A percentile compares a stretch with the other conserved stretches of the same genome.
Conservation (phyloP, 2,113 vertebrate species). For the Amphiprion ocellaris region DNA sequence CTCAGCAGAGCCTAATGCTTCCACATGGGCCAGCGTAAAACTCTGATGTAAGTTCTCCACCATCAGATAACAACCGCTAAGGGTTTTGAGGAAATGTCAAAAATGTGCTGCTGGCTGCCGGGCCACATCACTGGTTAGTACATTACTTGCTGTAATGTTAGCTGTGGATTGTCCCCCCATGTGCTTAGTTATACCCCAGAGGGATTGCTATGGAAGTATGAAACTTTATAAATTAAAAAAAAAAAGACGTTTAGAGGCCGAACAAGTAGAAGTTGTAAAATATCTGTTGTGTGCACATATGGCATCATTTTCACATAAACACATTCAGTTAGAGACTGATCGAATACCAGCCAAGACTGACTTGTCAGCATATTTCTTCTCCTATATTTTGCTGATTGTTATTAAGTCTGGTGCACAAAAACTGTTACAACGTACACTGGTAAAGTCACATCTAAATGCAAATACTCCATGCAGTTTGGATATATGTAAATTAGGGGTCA, state of each 20-base stretch:
- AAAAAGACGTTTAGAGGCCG: conserved; percentile 31
- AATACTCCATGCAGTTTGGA: too few relatives aligned
- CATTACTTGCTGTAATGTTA: conserved; percentile 69
- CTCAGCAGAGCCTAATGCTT: conserved; percentile 64
- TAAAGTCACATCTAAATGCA: too few relatives aligned
- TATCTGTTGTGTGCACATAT: conserved; percentile 4
- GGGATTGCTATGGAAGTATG: conserved; percentile 38
- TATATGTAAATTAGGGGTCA: too few relatives aligned
- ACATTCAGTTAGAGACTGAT: conserved; percentile 1
- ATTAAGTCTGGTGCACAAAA: neutral
- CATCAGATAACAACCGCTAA: conserved; percentile 71
- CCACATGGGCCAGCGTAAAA: conserved; percentile 65
- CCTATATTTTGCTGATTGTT: neutral
- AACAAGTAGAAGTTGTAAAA: conserved; percentile 29
- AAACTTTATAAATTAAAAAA: conserved; percentile 52
- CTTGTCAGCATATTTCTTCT: neutral
- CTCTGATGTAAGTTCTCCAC: conserved; percentile 62
- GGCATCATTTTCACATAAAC: conserved; percentile 26
- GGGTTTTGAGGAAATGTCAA: conserved; percentile 76
- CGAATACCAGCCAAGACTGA: neutral
- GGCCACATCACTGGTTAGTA: conserved; percentile 61
- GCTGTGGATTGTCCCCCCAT: conserved; percentile 46
- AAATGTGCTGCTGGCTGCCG: conserved; percentile 66
- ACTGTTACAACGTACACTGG: too few relatives aligned
- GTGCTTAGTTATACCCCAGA: conserved; percentile 45